A percentile compares a stretch with the other conserved stretches of the same genome.
These are phyloP conservation scores for Tuta absoluta DNA, from an alignment of 2,888 invertebrate species.

Conservation along the genomic window DNA sequence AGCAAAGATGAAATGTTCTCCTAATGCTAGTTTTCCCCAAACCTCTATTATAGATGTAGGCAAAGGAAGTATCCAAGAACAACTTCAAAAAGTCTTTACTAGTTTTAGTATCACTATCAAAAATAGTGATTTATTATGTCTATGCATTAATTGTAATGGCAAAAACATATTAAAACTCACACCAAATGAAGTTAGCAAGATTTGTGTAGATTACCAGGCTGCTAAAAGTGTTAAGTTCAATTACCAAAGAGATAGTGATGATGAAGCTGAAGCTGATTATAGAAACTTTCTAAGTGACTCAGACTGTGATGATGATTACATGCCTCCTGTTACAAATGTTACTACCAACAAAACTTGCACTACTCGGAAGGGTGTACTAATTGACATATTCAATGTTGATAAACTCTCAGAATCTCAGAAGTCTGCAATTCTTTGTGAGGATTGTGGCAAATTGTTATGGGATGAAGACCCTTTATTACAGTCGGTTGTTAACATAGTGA, in stretches of 20 bases:
- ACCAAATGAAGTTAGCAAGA: conserved; percentile 52
- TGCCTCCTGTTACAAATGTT: conserved; percentile 44
- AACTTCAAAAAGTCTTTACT: conserved; percentile 84
- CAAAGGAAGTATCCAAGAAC: conserved; percentile 79
- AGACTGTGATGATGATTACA: conserved; percentile 54
- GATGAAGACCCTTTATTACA: conserved; percentile 70
- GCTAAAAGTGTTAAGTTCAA: conserved; percentile 34
- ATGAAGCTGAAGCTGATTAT: conserved; percentile 54
- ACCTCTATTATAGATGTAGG: conserved; percentile 79
- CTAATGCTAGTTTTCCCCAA: conserved; percentile 77
- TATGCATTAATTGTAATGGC: conserved; percentile 85
- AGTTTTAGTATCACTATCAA: conserved; percentile 84
- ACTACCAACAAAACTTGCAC: conserved; percentile 52
- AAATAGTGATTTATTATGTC: conserved; percentile 84
- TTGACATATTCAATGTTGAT: conserved; percentile 79
- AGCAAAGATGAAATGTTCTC: conserved; percentile 74
- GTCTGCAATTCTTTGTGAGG: conserved; percentile 85
- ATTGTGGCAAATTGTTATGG: conserved; percentile 90
- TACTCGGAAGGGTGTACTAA: conserved; percentile 78
- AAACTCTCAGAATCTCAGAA: conserved; percentile 69
- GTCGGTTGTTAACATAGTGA: conserved; percentile 44
- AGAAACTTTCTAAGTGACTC: conserved; percentile 70
- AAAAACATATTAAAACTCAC: conserved; percentile 53
- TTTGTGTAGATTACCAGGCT: conserved; percentile 53
- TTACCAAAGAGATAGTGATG: conserved; percentile 45